These are phyloP conservation scores for Ommatoiulus sabulosus DNA, from an alignment of 2,888 invertebrate species.

Conservation along the genomic window DNA sequence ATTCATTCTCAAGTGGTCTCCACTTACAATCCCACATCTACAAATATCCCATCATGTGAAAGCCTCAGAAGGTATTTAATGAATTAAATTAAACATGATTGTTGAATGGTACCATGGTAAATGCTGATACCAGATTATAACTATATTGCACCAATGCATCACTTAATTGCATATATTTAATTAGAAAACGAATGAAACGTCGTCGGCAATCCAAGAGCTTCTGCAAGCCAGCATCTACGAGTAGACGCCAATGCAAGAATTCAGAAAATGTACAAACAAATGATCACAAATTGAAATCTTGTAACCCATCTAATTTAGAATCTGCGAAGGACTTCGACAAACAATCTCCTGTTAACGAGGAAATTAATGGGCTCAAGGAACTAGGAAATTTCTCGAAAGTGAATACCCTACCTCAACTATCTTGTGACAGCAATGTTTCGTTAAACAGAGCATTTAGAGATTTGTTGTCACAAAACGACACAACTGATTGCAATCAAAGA, in stretches of 20 bases:
- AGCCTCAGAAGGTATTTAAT: slow-evolving; percentile 39
- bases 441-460: slow-evolving; percentile 37
- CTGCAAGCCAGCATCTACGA: background rate
- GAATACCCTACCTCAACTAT: background rate
- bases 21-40: slow-evolving; percentile 63
- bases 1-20: slow-evolving; percentile 83
- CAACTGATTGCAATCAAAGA: background rate
- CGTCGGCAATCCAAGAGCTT: slow-evolving; percentile 42
- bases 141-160: too few species aligned
- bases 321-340: background rate
- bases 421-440: slow-evolving; percentile 11
- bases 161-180: background rate
- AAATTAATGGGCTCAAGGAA: background rate
- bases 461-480: background rate
- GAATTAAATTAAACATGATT: background rate
- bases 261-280: slow-evolving; percentile 56
- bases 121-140: background rate
- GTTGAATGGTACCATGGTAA: background rate
- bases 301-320: background rate
- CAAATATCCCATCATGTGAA: slow-evolving; percentile 18
- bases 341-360: background rate
- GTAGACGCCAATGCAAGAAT: slow-evolving; percentile 53
- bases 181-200: slow-evolving; percentile 25
- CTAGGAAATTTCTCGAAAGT: background rate
- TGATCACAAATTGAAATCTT: slow-evolving; percentile 49